Base-by-base conservation (phyloP, 2,113 vertebrate species). In the Chaetodon trifascialis region DNA sequence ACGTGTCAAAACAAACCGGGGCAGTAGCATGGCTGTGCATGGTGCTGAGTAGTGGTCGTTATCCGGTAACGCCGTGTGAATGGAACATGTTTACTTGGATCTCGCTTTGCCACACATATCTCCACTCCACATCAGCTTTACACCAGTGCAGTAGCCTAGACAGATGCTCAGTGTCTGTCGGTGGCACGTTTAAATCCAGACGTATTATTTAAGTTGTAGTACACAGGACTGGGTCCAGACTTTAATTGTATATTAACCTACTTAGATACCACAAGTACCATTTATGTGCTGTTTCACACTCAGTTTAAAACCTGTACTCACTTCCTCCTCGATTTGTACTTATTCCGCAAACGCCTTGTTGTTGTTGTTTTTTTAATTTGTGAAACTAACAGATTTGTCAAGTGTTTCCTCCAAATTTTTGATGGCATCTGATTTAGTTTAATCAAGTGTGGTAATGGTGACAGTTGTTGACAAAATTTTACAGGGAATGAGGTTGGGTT, bases 1-100 rank as follows among this genome's bases (percentile, higher is more conserved):
- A 94, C 91, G 93, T 95, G 94, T 93, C 93, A 72, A 91, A 94
- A 93, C 92, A 94, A 92, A 92, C 72, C 51, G 30, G 23, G 52
- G 74, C 74, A 11, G 52, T 17, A 25, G 67, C 71, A 25, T 51
- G 68, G 67, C 0, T 49, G 65, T 15, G 40, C 47, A 15, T 25
- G 65, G 40, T 21, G 36, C 34, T 73, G 30, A 15, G 60, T n/a
- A 0, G n/a, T 42, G 46, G 65, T 56, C n/a, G 15, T 23, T 23
- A n/a, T 56, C 16, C n/a, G 60, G 15, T 25, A 36, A 49, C 49
- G 15, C 16, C 52, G 11, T 30, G 40, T 47, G 1, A n/a, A n/a
- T 60, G 15, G 16, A 34, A 30, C 64, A 62, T 21, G 44, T 74
- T 34, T 36, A 58, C 15, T 38, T 23, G 12, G 30, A 25, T 47